Percentiles rank a stretch among this genome's conserved stretches.
Conservation (phyloP, 1,140 invertebrate genomes). For the Caerostris extrusa region DNA sequence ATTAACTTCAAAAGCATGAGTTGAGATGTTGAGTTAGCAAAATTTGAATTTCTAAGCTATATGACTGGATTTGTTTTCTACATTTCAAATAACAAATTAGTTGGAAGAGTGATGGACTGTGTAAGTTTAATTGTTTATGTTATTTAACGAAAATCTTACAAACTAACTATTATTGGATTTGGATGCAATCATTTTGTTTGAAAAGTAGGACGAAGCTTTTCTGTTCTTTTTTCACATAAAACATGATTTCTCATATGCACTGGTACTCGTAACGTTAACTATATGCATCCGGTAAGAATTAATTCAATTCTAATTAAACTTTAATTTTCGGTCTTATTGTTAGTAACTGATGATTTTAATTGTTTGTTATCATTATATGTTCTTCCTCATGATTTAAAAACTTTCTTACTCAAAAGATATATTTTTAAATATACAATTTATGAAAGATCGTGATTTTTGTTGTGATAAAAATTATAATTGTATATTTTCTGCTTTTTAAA, state of each 20-base stretch:
- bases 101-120: too few species aligned
- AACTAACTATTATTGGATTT: neutral
- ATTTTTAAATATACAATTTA: neutral
- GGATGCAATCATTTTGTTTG: neutral
- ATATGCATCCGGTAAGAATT: neutral
- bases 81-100: neutral
- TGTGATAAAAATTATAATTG: neutral
- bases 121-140: too few species aligned
- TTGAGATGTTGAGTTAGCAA: conserved; percentile 3
- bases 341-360: neutral
- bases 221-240: neutral
- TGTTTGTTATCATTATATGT: too few species aligned
- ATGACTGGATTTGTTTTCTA: neutral
- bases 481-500: too few species aligned
- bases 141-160: too few species aligned
- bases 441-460: neutral
- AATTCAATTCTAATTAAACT: neutral
- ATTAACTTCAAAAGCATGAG: neutral
- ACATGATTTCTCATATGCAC: neutral
- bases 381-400: too few species aligned
- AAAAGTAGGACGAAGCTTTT: neutral
- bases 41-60: conserved; percentile 18
- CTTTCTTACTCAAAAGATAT: neutral
- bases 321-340: neutral
- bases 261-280: neutral